Percentiles rank a stretch among this genome's conserved stretches.
phyloP scores from a whole-genome alignment of 1,140 invertebrate genomes.

The Aricia agestis region DNA sequence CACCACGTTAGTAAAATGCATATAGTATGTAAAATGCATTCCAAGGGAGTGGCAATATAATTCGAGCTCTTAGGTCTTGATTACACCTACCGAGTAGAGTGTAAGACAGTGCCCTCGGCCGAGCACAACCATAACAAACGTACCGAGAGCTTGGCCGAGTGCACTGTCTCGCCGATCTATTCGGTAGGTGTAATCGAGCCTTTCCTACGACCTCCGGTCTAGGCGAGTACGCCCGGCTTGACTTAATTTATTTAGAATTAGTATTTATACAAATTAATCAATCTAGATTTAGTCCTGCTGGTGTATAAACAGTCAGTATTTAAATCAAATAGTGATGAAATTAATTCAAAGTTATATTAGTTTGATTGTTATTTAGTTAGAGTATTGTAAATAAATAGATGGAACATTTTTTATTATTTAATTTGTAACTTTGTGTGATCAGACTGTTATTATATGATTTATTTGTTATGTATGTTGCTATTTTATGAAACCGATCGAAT shows the following conservation, averaged over 20 bases:
- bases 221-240: constrained; percentile 29
- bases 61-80: constrained; percentile 10
- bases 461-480: constrained; percentile 68
- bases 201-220: not conserved
- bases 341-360: constrained; percentile 60
- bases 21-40: constrained; percentile 35
- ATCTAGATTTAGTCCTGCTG: constrained; percentile 41
- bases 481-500: constrained; percentile 41
- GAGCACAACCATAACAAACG: no score
- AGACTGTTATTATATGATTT: constrained; percentile 74
- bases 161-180: no score
- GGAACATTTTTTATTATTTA: constrained; percentile 73
- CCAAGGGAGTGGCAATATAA: constrained; percentile 26
- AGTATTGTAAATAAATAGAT: constrained; percentile 75
- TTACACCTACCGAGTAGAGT: no score
- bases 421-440: constrained; percentile 74
- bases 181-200: no score
- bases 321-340: constrained; percentile 52
- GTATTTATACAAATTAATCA: constrained; percentile 41
- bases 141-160: no score
- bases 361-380: constrained; percentile 75
- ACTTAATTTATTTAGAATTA: constrained; percentile 64
- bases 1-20: constrained; percentile 6
- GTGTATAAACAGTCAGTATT: constrained; percentile 61
- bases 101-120: no score